These are phyloP conservation scores for Salmo trutta DNA, from an alignment of 2,797 vertebrate species.

Conservation along the genomic window DNA sequence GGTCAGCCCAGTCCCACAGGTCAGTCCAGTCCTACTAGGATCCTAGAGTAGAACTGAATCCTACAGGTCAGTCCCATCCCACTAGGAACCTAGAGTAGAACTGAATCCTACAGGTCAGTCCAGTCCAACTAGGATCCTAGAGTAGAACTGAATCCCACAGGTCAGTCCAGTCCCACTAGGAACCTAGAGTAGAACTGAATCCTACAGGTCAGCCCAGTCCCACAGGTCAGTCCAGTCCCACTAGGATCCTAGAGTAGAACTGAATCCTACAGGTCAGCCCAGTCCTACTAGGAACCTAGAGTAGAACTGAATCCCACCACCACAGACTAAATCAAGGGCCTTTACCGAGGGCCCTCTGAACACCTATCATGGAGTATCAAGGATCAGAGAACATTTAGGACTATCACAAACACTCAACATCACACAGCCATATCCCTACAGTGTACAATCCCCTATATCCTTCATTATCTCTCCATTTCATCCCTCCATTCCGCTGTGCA, in stretches of 20 bases:
- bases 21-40: no score
- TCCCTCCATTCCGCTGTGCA: slow-evolving; percentile 78
- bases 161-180: no score
- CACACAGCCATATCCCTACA: slow-evolving; percentile 28
- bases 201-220: no score
- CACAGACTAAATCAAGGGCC: background rate
- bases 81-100: no score
- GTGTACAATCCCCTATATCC: slow-evolving; percentile 56
- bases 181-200: no score
- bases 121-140: no score
- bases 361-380: slow-evolving; percentile 17
- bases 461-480: slow-evolving; percentile 60
- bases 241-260: background rate
- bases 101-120: no score
- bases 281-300: no score
- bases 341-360: background rate
- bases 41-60: no score
- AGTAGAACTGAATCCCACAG: no score
- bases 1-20: no score
- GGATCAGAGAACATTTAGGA: slow-evolving; percentile 49
- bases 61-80: no score
- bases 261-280: background rate
- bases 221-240: background rate
- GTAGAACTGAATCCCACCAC: background rate
- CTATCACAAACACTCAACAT: background rate